Evolutionary conservation across 2,113 vertebrate genomes (phyloP).

Genomic region (Oreocharis arfaki): DNA sequence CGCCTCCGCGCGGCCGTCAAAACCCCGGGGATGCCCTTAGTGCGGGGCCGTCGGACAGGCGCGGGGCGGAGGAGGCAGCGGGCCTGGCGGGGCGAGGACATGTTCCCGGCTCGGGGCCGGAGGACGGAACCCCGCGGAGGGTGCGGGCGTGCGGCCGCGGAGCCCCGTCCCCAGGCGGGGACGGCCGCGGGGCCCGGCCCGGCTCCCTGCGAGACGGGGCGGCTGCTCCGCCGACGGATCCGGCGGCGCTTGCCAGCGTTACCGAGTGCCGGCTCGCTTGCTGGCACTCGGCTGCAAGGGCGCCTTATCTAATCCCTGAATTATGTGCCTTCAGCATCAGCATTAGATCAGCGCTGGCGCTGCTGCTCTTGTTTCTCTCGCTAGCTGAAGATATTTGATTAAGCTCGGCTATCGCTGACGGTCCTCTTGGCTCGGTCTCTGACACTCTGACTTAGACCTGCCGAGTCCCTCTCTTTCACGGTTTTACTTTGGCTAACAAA

Average conservation of each 20-base stretch:
- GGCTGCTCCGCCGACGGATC: background rate
- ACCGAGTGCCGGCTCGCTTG: background rate
- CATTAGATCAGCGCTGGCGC: slow-evolving; percentile 36
- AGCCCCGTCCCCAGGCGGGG: background rate
- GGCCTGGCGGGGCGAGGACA: background rate
- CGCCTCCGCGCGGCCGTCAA: background rate
- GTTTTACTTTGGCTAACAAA: background rate
- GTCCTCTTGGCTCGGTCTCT: background rate
- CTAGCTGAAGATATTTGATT: slow-evolving; percentile 10
- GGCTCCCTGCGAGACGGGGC: background rate
- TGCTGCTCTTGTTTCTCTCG: background rate
- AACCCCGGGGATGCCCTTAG: background rate
- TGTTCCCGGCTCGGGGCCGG: background rate
- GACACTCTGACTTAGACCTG: background rate
- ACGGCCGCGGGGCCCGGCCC: background rate
- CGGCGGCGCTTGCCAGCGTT: background rate
- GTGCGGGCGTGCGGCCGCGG: background rate
- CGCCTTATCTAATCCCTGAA: slow-evolving; percentile 23
- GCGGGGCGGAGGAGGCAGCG: background rate
- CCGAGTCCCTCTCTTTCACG: background rate
- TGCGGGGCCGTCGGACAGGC: background rate
- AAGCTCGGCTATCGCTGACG: background rate
- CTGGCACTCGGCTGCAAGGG: background rate
- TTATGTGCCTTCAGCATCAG: slow-evolving; percentile 5
- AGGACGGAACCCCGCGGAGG: background rate